phyloP scores from a whole-genome alignment of 2,797 vertebrate species.

The Setipinna tenuifilis region DNA sequence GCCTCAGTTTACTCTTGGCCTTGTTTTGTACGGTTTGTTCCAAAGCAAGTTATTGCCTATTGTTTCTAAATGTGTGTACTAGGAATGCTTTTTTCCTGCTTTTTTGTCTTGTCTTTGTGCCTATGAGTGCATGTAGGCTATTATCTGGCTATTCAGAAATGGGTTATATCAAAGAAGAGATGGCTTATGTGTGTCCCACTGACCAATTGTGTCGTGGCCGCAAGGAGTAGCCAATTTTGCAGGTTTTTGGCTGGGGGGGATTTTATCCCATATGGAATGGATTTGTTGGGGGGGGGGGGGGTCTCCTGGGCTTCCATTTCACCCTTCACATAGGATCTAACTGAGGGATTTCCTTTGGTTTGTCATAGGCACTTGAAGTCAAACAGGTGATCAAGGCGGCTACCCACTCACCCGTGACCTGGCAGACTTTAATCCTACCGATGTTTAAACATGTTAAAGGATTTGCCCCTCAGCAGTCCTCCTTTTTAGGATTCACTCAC shows the following conservation, averaged over 20 bases:
- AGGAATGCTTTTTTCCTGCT: not conserved
- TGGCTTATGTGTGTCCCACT: not conserved
- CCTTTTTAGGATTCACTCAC: not conserved
- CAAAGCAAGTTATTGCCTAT: not conserved
- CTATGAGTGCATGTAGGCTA: not conserved
- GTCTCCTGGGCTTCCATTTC: slow-evolving; percentile 11
- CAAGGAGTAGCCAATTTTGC: not conserved
- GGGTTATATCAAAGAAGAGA: not conserved
- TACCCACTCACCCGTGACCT: slow-evolving; percentile 16
- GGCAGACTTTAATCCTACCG: slow-evolving; percentile 1
- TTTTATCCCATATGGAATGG: slow-evolving; percentile 1
- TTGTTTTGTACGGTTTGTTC: not conserved
- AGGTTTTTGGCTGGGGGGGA: not conserved
- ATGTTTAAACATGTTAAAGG: slow-evolving; percentile 13
- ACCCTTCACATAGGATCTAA: slow-evolving; percentile 1
- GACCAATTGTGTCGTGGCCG: not conserved
- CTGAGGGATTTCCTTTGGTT: slow-evolving; percentile 15
- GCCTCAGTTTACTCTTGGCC: not conserved
- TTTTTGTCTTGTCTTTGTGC: not conserved
- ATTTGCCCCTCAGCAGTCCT: slow-evolving; percentile 11
- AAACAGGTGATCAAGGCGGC: slow-evolving; percentile 17
- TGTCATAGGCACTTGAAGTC: slow-evolving; percentile 4
- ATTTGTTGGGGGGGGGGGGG: not conserved
- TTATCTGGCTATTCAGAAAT: not conserved
- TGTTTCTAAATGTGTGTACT: not conserved